phyloP scores from a whole-genome alignment of 2,113 vertebrate species.

The Strigops habroptila region DNA sequence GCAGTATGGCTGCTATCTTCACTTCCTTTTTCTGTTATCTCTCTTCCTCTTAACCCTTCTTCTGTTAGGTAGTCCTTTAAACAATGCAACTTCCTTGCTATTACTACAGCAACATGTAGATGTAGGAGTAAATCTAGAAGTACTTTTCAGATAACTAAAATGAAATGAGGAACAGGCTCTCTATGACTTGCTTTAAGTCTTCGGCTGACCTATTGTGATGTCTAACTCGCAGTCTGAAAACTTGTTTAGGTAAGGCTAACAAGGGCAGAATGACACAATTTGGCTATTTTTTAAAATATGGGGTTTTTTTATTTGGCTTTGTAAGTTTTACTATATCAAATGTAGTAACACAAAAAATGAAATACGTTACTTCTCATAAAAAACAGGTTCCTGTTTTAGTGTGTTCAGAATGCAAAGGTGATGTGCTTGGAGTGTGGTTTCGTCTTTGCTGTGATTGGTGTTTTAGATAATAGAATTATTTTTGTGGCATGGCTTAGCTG shows the following conservation, averaged over 20 bases:
- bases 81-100: neutral
- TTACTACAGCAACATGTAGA: neutral
- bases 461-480: neutral
- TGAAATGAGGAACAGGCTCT: neutral
- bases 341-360: neutral
- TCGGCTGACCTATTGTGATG: neutral
- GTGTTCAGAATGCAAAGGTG: fast-evolving
- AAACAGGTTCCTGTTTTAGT: neutral
- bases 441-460: neutral
- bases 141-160: neutral
- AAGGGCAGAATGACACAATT: neutral
- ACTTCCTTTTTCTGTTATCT: neutral
- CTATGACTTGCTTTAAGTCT: neutral
- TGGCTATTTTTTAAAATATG: neutral
- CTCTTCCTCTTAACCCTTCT: neutral
- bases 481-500: neutral
- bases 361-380: neutral
- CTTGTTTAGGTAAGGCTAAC: neutral
- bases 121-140: neutral
- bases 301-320: neutral
- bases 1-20: neutral
- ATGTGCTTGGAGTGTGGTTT: neutral
- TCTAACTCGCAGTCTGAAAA: neutral
- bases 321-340: neutral
- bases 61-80: neutral